These are phyloP conservation scores for Chesias legatella DNA, from an alignment of 2,888 invertebrate genomes.

Conservation along the genomic window DNA sequence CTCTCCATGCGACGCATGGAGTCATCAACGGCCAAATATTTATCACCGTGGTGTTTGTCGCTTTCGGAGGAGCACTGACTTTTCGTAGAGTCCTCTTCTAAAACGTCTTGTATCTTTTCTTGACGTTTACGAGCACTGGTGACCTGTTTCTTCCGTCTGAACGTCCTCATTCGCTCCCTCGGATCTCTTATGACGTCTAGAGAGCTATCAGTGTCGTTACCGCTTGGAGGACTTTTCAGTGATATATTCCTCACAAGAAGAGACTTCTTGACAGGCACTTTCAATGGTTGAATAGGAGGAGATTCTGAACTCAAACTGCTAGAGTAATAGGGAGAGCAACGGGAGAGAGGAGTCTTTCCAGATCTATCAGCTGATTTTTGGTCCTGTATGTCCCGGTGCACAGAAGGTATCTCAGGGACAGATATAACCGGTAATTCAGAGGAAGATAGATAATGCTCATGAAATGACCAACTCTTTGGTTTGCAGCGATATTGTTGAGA, in stretches of 20 bases:
- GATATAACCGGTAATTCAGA: constrained; percentile 77
- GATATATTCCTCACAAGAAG: constrained; percentile 81
- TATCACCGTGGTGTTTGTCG: constrained; percentile 61
- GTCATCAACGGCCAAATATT: constrained; percentile 66
- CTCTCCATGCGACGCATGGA: constrained; percentile 79
- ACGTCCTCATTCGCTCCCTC: constrained; percentile 84
- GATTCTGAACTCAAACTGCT: constrained; percentile 88
- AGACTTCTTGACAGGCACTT: constrained; percentile 83
- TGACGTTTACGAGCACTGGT: constrained; percentile 78
- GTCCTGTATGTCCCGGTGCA: constrained; percentile 68
- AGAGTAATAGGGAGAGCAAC: constrained; percentile 88
- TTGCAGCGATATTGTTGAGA: constrained; percentile 79
- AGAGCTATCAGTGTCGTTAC: constrained; percentile 88
- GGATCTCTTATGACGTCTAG: constrained; percentile 84
- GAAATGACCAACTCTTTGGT: constrained; percentile 83
- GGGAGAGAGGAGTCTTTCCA: constrained; percentile 80
- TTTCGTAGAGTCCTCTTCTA: constrained; percentile 75
- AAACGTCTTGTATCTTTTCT: constrained; percentile 78
- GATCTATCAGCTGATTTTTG: constrained; percentile 66
- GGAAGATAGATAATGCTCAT: constrained; percentile 81
- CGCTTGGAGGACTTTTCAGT: constrained; percentile 86
- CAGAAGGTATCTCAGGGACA: constrained; percentile 76
- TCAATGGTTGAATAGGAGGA: constrained; percentile 84
- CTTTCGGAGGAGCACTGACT: constrained; percentile 77
- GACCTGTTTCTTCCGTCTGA: constrained; percentile 83